Evolutionary conservation across 2,797 vertebrate genomes (phyloP).

Genomic region (Numenius phaeopus): DNA sequence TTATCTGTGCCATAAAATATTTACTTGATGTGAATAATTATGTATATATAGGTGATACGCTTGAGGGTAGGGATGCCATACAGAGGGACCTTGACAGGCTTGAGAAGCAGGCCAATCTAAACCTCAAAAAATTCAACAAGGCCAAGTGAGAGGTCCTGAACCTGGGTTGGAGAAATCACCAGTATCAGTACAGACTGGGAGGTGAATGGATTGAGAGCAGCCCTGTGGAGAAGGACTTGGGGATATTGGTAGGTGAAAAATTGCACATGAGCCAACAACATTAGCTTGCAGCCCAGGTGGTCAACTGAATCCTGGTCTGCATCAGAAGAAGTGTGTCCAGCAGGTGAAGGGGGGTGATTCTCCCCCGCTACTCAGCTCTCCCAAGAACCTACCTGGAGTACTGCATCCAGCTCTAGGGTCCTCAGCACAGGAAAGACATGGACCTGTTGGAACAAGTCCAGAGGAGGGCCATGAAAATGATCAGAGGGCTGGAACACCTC

Average conservation of each 20-base stretch:
- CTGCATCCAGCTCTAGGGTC: accelerated
- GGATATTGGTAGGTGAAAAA: background rate
- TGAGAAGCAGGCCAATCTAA: background rate
- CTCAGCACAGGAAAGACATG: background rate
- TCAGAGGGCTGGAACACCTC: background rate
- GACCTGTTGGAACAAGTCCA: accelerated
- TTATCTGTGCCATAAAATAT: background rate
- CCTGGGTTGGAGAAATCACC: background rate
- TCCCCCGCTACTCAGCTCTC: accelerated
- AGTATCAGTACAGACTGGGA: background rate
- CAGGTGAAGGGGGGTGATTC: background rate
- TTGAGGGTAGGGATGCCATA: background rate
- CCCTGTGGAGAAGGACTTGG: background rate
- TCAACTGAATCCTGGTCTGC: accelerated
- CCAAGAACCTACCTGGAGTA: background rate
- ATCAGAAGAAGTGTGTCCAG: accelerated
- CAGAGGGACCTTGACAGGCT: background rate
- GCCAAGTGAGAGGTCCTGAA: background rate
- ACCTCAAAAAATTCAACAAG: background rate
- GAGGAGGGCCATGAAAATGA: background rate
- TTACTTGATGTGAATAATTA: background rate
- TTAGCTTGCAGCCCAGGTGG: background rate
- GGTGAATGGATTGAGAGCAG: background rate
- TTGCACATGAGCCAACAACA: background rate
- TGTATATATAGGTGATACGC: background rate